Percentiles rank a stretch among this genome's conserved stretches.
phyloP scores from a whole-genome alignment of 2,888 invertebrate genomes.

The Taenaris catops region DNA sequence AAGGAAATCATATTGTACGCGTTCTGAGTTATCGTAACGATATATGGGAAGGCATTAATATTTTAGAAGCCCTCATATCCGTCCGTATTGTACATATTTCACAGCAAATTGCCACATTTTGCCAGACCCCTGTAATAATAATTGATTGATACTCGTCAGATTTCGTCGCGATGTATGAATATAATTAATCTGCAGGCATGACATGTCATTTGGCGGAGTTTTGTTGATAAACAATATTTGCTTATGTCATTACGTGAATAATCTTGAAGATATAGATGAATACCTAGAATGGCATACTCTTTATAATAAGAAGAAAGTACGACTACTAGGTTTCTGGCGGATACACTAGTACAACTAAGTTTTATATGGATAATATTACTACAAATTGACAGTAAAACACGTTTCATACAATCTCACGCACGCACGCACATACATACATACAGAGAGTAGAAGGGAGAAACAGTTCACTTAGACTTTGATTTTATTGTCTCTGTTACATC shows the following conservation, averaged over 20 bases:
- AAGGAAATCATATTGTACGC: conserved; percentile 3
- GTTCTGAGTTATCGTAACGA: conserved; percentile 8
- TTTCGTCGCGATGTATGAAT: conserved; percentile 19
- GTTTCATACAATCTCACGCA: no score
- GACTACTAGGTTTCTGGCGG: no score
- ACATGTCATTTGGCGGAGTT: conserved; percentile 3
- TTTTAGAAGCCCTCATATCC: conserved; percentile 17
- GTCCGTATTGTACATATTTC: conserved; percentile 13
- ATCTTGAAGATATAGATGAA: no score
- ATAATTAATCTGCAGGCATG: conserved; percentile 16
- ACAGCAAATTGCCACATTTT: conserved; percentile 16
- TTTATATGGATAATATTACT: no score
- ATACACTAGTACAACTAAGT: no score
- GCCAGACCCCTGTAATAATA: conserved; percentile 15
- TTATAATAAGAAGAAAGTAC: no score
- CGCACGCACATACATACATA: no score
- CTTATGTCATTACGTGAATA: background rate
- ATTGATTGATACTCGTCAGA: conserved; percentile 20
- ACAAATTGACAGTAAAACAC: no score
- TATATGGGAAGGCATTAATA: conserved; percentile 14
- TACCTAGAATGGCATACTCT: no score
- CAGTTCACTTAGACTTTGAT: no score
- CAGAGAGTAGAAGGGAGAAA: no score
- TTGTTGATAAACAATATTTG: conserved; percentile 7
- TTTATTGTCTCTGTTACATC: no score